Evolutionary conservation across 2,113 vertebrate species (phyloP).

Genomic region (Peromyscus maniculatus): DNA sequence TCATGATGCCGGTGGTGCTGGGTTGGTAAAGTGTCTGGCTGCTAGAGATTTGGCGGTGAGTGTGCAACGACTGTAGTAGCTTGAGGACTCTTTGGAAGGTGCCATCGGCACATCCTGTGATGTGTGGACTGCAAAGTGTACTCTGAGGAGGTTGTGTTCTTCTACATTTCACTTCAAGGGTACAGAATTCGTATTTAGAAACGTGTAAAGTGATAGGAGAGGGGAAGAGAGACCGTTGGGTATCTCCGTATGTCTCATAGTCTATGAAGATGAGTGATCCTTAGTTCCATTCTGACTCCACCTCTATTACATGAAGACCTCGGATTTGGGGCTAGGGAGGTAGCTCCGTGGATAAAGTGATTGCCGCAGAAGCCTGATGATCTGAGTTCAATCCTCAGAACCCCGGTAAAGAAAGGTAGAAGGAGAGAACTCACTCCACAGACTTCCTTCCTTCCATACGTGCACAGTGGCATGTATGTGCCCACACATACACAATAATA

Average conservation of each 20-base stretch:
- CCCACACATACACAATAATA: background rate
- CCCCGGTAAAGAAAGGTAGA: background rate
- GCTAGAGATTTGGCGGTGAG: background rate
- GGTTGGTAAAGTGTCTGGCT: slow-evolving; percentile 4
- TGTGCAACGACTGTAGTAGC: background rate
- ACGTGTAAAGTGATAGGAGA: background rate
- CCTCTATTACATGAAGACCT: background rate
- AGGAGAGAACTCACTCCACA: background rate
- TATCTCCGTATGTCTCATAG: background rate
- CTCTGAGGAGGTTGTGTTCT: background rate
- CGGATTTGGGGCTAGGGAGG: background rate
- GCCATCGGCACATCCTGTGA: background rate
- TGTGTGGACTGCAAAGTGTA: background rate
- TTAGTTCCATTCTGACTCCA: slow-evolving; percentile 12
- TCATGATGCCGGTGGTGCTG: too few species aligned
- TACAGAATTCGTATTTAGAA: background rate
- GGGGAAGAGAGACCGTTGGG: background rate
- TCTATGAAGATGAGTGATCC: background rate
- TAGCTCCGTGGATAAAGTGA: background rate
- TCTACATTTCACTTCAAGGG: slow-evolving; percentile 14
- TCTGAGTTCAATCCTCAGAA: background rate
- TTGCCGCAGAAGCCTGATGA: background rate
- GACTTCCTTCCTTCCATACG: too few species aligned
- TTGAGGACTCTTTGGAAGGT: background rate
- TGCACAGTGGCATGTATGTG: background rate